A percentile compares a stretch with the other conserved stretches of the same genome.
phyloP scores from a whole-genome alignment of 1,140 invertebrate genomes.

The Matsumurasca onukii region DNA sequence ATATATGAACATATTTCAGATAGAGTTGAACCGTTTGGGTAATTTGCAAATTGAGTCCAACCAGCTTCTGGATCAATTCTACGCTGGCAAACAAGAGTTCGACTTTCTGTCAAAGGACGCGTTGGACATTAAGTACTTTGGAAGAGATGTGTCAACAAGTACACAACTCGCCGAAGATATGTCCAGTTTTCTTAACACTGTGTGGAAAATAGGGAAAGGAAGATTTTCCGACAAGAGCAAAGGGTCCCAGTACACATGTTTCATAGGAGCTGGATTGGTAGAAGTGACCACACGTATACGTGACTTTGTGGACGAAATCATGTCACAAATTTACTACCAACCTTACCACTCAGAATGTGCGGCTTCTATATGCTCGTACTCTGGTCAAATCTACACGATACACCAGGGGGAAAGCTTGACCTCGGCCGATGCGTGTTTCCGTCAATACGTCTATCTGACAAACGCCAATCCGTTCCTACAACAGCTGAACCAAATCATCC shows the following conservation, averaged over 20 bases:
- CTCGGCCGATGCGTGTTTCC: slow-evolving; percentile 8
- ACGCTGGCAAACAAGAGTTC: background rate
- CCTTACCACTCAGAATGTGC: too few species aligned
- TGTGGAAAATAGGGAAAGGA: background rate
- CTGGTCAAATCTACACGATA: slow-evolving; percentile 7
- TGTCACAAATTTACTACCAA: too few species aligned
- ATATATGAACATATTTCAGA: background rate
- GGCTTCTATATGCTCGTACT: too few species aligned
- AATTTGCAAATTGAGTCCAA: background rate
- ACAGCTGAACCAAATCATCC: slow-evolving; percentile 11
- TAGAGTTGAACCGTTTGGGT: background rate
- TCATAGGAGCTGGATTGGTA: too few species aligned
- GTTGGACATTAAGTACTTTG: background rate
- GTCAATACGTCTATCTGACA: slow-evolving; percentile 21
- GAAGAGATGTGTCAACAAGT: background rate
- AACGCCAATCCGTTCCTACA: slow-evolving; percentile 15
- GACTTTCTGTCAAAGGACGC: background rate
- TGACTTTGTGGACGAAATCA: too few species aligned
- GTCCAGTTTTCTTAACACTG: background rate
- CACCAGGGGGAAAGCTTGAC: background rate
- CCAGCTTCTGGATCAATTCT: background rate
- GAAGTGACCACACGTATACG: too few species aligned
- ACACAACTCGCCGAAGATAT: background rate
- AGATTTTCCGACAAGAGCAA: slow-evolving; percentile 9
- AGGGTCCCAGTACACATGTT: background rate